Base-by-base conservation (phyloP, 2,888 invertebrate species). In the Agriopis leucophaearia region DNA sequence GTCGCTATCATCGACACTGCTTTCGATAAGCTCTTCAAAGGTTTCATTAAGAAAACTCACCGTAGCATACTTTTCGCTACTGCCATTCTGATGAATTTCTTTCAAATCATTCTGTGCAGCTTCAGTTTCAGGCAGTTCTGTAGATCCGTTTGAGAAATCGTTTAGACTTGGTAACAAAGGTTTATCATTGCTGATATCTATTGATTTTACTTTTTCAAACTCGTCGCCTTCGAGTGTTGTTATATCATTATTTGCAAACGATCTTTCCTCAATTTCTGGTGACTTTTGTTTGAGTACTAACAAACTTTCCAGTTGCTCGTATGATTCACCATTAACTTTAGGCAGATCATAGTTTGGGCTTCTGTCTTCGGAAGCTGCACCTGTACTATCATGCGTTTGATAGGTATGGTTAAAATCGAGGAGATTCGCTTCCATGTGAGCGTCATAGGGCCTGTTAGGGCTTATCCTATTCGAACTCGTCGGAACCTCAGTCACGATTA, bases 1-100 rank as follows among this genome's bases (percentile, higher is more conserved):
- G 68, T 92, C 92, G n/a, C 83, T 81, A 48, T 89, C 90, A 67
- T 92, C 91, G 6, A 94, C 92, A 66, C 94, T 94, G 68, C 92
- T 94, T 62, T 94, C 94, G 10, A 91, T 68, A 3, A 94, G 77
- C 71, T 93, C 92, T 78, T 94, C 94, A 66, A 92, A 93, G 0
- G 89, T 84, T 74, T 92, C 92, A 62, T 81, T 89, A 13, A 94
- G 74, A 78, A 91, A 91, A 72, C 89, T 86, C 0, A 92, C 91
- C 1, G 89, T 93, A 0, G 93, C 93, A 64, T 83, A 92, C 13
- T 89, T 87, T 75, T 90, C 85, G 54, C 85, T 88, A 9, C 80
- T 79, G 0, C 89, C 89, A 62, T 90, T 91, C 60, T 86, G 84
- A 70, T 84, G 59, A 8, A 61, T 18, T 42, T 57, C 64, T 51